These are phyloP conservation scores for Simalia tracyae DNA, from an alignment of 2,797 vertebrate species.

Conservation along the genomic window DNA sequence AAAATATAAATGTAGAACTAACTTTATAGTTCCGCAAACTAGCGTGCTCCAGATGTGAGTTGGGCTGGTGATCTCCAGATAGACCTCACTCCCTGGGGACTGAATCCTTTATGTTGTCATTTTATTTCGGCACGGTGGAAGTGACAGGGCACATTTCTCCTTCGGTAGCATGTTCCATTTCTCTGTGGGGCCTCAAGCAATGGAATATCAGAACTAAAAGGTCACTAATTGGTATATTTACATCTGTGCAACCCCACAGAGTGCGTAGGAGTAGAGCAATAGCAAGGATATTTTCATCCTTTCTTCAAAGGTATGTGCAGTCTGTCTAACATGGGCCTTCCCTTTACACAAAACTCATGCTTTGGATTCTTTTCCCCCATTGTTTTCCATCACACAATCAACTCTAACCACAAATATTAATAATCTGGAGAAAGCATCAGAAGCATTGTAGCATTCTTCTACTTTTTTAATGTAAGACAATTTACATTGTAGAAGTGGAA, in stretches of 20 bases:
- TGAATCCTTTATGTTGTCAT: conserved; percentile 29
- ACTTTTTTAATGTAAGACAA: conserved; percentile 5
- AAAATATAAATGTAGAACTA: background rate
- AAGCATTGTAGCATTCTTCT: conserved; percentile 2
- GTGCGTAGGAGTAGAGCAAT: conserved; percentile 40
- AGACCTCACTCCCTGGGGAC: conserved; percentile 4
- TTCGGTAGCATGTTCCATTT: conserved; percentile 46
- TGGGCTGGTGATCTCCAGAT: background rate
- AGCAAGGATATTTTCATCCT: conserved; percentile 19
- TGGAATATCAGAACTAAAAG: conserved; percentile 43
- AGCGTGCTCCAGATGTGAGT: background rate
- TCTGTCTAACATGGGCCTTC: conserved; percentile 43
- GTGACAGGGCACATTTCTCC: conserved; percentile 45
- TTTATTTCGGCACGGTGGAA: conserved; percentile 36
- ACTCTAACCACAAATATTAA: conserved; percentile 43
- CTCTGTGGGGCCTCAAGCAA: conserved; percentile 38
- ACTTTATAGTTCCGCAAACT: background rate
- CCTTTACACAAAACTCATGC: conserved; percentile 6
- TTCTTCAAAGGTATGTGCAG: conserved; percentile 43
- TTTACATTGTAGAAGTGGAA: conserved; percentile 20
- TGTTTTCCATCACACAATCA: background rate
- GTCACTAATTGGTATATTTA: conserved; percentile 55
- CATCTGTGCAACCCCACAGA: conserved; percentile 37
- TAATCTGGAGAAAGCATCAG: conserved; percentile 24
- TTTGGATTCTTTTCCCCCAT: conserved; percentile 37